phyloP scores from a whole-genome alignment of 2,797 vertebrate species.

The Megaceryle alcyon region DNA sequence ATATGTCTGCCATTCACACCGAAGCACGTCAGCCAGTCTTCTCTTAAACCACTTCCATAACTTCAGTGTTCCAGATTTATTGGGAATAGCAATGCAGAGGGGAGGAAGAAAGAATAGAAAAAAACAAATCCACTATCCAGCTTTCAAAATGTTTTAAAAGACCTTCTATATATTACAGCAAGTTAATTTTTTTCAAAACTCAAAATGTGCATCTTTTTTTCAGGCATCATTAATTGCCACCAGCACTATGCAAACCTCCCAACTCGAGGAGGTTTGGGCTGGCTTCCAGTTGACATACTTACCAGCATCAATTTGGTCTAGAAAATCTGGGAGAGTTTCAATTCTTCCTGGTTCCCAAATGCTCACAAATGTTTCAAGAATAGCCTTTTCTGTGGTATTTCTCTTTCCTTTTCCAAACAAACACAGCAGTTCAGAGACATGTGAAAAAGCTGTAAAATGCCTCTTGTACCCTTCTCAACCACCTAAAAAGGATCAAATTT shows the following conservation, averaged over 20 bases:
- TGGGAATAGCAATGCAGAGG: neutral
- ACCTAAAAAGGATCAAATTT: neutral
- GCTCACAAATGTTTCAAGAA: neutral
- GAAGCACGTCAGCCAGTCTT: neutral
- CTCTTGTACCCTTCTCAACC: neutral
- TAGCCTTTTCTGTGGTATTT: neutral
- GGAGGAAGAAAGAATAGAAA: neutral
- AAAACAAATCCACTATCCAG: neutral
- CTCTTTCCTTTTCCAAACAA: neutral
- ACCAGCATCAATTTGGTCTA: neutral
- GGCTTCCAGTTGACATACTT: neutral
- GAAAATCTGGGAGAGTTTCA: neutral
- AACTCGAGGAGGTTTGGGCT: neutral
- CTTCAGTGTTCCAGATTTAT: neutral
- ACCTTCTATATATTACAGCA: neutral
- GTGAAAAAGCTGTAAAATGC: neutral
- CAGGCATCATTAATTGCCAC: neutral
- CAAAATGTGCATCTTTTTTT: neutral
- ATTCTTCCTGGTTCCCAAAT: neutral
- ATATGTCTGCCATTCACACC: neutral
- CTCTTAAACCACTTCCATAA: neutral
- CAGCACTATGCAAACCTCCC: neutral
- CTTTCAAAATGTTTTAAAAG: neutral
- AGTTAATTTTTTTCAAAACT: neutral
- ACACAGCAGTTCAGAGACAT: neutral